Percentiles rank a stretch among this genome's conserved stretches.
phyloP scores from a whole-genome alignment of 2,113 vertebrate species.

The Oceanites oceanicus region DNA sequence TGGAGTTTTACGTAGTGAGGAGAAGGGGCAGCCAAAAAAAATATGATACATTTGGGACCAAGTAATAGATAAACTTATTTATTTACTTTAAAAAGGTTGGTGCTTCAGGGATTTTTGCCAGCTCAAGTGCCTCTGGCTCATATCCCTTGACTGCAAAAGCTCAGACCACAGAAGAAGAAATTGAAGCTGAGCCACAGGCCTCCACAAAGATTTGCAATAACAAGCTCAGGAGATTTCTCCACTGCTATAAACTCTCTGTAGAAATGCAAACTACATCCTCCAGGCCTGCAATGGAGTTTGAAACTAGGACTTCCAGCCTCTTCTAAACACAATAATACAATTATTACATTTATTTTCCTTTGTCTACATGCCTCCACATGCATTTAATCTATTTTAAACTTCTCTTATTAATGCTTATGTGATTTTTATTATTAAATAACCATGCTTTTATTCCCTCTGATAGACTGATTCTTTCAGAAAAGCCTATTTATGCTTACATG shows the following conservation, averaged over 20 bases:
- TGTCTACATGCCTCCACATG: neutral
- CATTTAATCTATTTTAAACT: neutral
- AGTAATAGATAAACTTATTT: neutral
- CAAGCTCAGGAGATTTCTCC: neutral
- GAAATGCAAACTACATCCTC: slow-evolving; percentile 11
- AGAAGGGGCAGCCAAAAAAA: neutral
- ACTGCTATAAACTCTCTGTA: neutral
- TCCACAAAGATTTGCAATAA: neutral
- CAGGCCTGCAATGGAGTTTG: neutral
- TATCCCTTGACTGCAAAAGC: neutral
- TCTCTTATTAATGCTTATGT: neutral
- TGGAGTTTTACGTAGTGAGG: neutral
- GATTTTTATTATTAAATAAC: neutral
- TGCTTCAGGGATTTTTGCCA: neutral
- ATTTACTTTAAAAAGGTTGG: neutral
- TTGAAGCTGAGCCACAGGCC: neutral
- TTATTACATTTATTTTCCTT: neutral
- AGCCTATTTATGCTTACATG: neutral
- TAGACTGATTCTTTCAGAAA: neutral
- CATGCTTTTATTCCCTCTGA: neutral
- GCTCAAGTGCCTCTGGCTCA: neutral
- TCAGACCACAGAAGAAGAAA: slow-evolving; percentile 20
- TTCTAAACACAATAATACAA: neutral
- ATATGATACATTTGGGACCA: neutral
- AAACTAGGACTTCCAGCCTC: neutral